phyloP scores from a whole-genome alignment of 2,113 vertebrate species.

The Monopterus albus region DNA sequence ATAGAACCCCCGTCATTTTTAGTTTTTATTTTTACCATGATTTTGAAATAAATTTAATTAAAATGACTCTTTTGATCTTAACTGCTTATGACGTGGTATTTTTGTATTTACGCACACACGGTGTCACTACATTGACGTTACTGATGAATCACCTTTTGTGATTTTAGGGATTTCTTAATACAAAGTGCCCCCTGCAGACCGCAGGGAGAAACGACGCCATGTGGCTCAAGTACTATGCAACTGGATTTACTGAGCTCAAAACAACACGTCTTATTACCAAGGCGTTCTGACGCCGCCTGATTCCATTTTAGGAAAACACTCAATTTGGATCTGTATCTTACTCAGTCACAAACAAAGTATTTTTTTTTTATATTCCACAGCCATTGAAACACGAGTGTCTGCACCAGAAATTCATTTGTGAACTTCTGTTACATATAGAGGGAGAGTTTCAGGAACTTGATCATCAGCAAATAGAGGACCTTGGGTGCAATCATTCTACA shows the following conservation, averaged over 20 bases:
- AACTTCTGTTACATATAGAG: slow-evolving; percentile 17
- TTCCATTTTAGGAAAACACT: slow-evolving; percentile 15
- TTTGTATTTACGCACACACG: not conserved
- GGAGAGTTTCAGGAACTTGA: slow-evolving; percentile 18
- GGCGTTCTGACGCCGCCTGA: too few species aligned
- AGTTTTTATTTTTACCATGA: slow-evolving; percentile 69
- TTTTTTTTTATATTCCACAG: slow-evolving; percentile 32
- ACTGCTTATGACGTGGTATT: slow-evolving; percentile 4
- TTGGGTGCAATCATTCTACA: not conserved
- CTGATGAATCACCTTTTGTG: not conserved
- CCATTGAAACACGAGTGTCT: slow-evolving; percentile 62
- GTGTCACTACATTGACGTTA: not conserved
- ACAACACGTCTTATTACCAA: slow-evolving; percentile 28
- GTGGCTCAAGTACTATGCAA: slow-evolving; percentile 1
- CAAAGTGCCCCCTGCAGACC: slow-evolving; percentile 62
- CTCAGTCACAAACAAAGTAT: slow-evolving; percentile 8
- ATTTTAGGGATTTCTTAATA: slow-evolving; percentile 24
- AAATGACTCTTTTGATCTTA: slow-evolving; percentile 50
- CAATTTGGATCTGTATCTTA: slow-evolving; percentile 8
- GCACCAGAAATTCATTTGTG: slow-evolving; percentile 63
- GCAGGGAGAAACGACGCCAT: not conserved
- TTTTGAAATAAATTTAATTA: slow-evolving; percentile 77
- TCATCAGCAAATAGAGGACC: not conserved
- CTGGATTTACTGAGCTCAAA: slow-evolving; percentile 61
- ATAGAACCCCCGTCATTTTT: slow-evolving; percentile 58